Evolutionary conservation across 2,888 invertebrate species (phyloP).

Genomic region (Cryptus viduatorius): DNA sequence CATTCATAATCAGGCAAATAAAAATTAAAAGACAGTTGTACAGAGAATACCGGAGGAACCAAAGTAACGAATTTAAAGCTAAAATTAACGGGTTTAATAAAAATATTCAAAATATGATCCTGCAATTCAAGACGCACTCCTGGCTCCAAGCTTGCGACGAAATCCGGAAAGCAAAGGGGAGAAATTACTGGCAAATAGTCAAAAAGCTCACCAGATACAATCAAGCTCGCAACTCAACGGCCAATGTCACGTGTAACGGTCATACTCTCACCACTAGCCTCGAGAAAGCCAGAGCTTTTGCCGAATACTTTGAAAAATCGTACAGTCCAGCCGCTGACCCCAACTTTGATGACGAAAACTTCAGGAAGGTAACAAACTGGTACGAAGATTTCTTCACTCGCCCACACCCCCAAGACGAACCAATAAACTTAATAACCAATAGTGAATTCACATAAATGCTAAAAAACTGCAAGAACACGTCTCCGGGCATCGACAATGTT

Average conservation of each 20-base stretch:
- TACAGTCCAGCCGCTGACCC: conserved; percentile 8
- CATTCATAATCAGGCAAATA: conserved; percentile 25
- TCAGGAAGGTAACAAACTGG: conserved; percentile 32
- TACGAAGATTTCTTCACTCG: conserved; percentile 20
- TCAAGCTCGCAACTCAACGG: neutral
- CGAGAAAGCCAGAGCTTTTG: conserved; percentile 29
- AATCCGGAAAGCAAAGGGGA: conserved; percentile 39
- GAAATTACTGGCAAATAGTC: conserved; percentile 47
- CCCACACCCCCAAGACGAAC: neutral
- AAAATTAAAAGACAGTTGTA: conserved; percentile 22
- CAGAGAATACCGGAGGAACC: conserved; percentile 17
- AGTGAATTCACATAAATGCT: conserved; percentile 18
- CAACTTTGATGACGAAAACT: conserved; percentile 16
- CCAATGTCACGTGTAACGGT: conserved; percentile 1
- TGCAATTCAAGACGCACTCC: conserved; percentile 29
- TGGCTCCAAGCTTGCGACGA: conserved; percentile 55
- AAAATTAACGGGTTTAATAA: conserved; percentile 36
- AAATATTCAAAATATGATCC: conserved; percentile 45
- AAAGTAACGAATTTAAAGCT: neutral
- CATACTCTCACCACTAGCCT: neutral
- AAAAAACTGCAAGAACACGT: conserved; percentile 24
- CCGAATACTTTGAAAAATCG: conserved; percentile 24
- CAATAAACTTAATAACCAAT: conserved; percentile 8
- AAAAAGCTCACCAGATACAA: conserved; percentile 37
- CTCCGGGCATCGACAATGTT: conserved; percentile 10